A percentile compares a stretch with the other conserved stretches of the same genome.
Conservation (phyloP, 2,113 vertebrate species). For the Labrus mixtus region DNA sequence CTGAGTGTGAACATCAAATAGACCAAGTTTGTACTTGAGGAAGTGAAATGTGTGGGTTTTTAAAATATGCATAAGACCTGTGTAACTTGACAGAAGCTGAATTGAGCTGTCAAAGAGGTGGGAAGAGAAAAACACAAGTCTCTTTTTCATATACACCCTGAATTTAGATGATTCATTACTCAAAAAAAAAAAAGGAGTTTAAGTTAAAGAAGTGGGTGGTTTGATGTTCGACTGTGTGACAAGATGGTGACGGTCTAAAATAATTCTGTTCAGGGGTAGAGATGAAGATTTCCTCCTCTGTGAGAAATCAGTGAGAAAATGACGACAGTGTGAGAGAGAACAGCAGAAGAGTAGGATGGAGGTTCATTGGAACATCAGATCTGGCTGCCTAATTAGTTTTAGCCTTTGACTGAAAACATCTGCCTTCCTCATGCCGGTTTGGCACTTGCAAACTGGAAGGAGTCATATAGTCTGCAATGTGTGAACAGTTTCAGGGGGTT, state of each 20-base stretch:
- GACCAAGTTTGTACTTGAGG: slow-evolving; percentile 13
- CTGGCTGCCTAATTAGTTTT: slow-evolving; percentile 33
- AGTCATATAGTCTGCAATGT: background rate
- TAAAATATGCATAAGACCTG: slow-evolving; percentile 59
- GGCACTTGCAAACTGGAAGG: slow-evolving; percentile 31
- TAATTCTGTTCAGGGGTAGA: slow-evolving; percentile 43
- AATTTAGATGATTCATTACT: slow-evolving; percentile 56
- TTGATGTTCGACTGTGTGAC: slow-evolving; percentile 41
- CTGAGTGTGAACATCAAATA: slow-evolving; percentile 25
- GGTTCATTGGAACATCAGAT: slow-evolving; percentile 21
- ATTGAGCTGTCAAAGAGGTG: slow-evolving; percentile 43
- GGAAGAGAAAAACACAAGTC: slow-evolving; percentile 41
- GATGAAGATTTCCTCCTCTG: slow-evolving; percentile 33
- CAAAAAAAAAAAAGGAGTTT: slow-evolving; percentile 14
- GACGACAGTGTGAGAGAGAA: background rate
- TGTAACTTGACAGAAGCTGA: slow-evolving; percentile 54
- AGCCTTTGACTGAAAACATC: slow-evolving; percentile 44
- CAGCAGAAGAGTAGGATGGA: background rate
- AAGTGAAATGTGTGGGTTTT: slow-evolving; percentile 48
- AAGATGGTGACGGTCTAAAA: slow-evolving; percentile 37
- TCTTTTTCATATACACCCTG: slow-evolving; percentile 14
- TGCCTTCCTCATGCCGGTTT: slow-evolving; percentile 26
- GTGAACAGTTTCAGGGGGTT: slow-evolving; percentile 20
- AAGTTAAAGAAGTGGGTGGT: slow-evolving; percentile 63
- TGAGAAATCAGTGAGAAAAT: slow-evolving; percentile 28